These are phyloP conservation scores for Brachymystax lenok DNA, from an alignment of 2,797 vertebrate species.

Conservation along the genomic window DNA sequence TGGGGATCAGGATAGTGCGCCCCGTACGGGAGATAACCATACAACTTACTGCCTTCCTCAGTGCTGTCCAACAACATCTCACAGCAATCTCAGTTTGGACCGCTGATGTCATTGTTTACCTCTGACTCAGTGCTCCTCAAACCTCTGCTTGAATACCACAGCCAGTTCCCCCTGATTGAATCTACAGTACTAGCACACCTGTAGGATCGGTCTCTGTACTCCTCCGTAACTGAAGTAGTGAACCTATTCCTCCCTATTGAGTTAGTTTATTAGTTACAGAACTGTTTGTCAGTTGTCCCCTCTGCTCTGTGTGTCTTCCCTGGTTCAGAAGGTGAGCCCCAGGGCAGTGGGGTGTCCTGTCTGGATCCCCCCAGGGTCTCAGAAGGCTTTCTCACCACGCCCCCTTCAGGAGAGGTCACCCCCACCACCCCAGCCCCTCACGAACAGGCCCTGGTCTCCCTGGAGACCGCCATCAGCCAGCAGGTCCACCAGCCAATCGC, in stretches of 20 bases:
- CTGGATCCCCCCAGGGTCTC: constrained; percentile 79
- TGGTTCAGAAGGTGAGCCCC: constrained; percentile 76
- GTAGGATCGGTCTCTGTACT: too few species aligned
- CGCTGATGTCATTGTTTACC: background rate
- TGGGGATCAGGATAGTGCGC: constrained; percentile 85
- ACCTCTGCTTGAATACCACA: too few species aligned
- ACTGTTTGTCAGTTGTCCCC: background rate
- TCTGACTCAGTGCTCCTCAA: too few species aligned
- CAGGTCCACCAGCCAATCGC: constrained; percentile 85
- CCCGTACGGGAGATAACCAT: constrained; percentile 93
- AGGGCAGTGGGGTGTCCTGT: constrained; percentile 72
- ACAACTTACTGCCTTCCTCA: constrained; percentile 96
- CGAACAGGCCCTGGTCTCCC: constrained; percentile 82
- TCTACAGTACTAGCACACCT: too few species aligned
- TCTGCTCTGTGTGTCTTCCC: constrained; percentile 31
- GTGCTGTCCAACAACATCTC: constrained; percentile 34
- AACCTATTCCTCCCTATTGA: background rate
- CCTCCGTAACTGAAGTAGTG: background rate
- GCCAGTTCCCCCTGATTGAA: too few species aligned
- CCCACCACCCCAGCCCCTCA: constrained; percentile 82
- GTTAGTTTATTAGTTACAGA: background rate
- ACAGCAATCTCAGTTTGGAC: constrained; percentile 11
- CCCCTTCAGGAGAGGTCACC: constrained; percentile 85
- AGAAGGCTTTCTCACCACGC: constrained; percentile 86
- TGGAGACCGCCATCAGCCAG: constrained; percentile 85